A percentile compares a stretch with the other conserved stretches of the same genome.
These are phyloP conservation scores for Sebastes steindachneri DNA, from an alignment of 2,797 vertebrate genomes.

Conservation along the genomic window DNA sequence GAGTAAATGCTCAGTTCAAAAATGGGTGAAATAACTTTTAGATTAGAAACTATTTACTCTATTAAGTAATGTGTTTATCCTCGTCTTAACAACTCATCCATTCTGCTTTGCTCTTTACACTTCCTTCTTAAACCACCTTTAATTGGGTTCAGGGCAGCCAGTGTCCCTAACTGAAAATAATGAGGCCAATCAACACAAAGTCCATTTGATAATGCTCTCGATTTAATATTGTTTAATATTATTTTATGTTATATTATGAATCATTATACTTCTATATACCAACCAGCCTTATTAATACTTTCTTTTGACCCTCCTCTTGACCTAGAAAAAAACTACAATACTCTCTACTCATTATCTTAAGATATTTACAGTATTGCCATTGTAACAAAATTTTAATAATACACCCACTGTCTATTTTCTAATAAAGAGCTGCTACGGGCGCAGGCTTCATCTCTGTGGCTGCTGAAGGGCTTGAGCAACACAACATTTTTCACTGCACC, in stretches of 20 bases:
- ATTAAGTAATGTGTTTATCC: background rate
- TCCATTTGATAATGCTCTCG: background rate
- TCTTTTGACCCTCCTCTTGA: background rate
- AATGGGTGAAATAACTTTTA: background rate
- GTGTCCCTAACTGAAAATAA: background rate
- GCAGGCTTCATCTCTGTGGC: background rate
- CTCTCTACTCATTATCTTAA: background rate
- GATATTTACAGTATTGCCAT: background rate
- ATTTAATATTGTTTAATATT: background rate
- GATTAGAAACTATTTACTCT: background rate
- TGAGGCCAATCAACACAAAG: background rate
- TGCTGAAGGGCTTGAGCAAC: background rate
- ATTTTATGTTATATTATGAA: background rate
- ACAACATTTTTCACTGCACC: background rate
- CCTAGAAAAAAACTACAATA: background rate
- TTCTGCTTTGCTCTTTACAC: background rate
- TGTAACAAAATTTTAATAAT: background rate
- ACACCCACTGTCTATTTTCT: background rate
- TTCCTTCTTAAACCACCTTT: background rate
- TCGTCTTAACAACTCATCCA: background rate
- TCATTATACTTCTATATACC: no score
- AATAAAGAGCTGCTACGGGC: background rate
- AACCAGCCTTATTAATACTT: background rate
- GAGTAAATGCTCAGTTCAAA: background rate
- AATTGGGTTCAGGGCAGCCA: slow-evolving; percentile 14